phyloP scores from a whole-genome alignment of 2,113 vertebrate genomes.

The Notiomystis cincta region DNA sequence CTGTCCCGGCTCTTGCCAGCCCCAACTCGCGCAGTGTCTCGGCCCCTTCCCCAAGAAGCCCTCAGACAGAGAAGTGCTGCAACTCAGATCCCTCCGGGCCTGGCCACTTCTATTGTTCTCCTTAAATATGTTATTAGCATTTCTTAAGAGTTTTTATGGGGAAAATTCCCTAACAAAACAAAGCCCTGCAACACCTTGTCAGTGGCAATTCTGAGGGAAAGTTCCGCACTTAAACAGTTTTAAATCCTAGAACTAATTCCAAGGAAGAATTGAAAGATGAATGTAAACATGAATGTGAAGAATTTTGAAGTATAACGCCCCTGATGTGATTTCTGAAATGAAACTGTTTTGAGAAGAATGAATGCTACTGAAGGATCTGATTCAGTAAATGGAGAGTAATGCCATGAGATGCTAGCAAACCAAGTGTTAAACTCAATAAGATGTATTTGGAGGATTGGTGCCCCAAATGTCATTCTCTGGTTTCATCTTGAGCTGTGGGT shows the following conservation, averaged over 20 bases:
- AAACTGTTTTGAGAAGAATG: background rate
- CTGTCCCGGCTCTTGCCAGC: too few species aligned
- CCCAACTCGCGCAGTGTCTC: too few species aligned
- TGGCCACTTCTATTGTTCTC: too few species aligned
- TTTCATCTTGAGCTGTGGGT: background rate
- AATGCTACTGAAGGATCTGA: background rate
- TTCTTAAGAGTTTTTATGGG: too few species aligned
- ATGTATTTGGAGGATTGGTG: background rate
- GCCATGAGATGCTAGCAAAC: background rate
- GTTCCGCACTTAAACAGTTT: background rate
- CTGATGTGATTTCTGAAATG: background rate
- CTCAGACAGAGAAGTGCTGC: too few species aligned
- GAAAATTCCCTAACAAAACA: too few species aligned
- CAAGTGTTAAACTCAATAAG: background rate
- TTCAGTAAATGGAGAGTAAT: background rate
- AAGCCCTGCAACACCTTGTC: too few species aligned
- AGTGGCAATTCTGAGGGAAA: background rate
- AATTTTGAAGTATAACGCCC: background rate
- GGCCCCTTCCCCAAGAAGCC: too few species aligned
- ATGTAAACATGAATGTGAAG: background rate
- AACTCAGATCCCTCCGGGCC: too few species aligned
- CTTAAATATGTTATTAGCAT: too few species aligned
- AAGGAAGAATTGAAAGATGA: background rate
- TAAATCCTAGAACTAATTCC: background rate
- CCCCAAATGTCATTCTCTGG: background rate